Base-by-base conservation (phyloP, 1,140 invertebrate genomes). In the Papilio machaon region DNA sequence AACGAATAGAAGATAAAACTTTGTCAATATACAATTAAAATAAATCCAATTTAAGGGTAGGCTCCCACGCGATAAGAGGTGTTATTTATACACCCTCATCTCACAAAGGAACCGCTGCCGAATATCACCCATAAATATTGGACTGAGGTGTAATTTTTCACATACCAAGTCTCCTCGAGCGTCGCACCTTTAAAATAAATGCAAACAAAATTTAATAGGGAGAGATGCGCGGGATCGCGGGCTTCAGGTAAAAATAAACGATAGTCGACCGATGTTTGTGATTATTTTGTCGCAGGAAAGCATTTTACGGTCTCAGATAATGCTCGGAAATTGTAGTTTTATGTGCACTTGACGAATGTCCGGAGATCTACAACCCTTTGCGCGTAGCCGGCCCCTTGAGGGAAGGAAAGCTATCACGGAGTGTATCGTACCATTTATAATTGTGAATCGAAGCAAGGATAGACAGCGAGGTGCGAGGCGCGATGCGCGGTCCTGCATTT, bases 81-180 rank as follows among this genome's bases (percentile, higher is more conserved):
- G 93, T 94, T 94, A 94, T 94, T 94, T 94, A 94, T 94, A 94
- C 91, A 93, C 91, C 90, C 91, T 91, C 92, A 89, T 91, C 89
- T 86, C 86, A 94, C 93, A 94, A 94, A 94, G 93, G 92, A 89
- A 91, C 93, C 93, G 92, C 93, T 93, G 92, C 92, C 93, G 92
- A 94, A 94, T 94, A 94, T 94, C 92, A 93, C 88, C 92, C 93
- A 94, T 94, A 94, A 94, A 94, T 94, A 94, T 94, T 94, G 93
- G 92, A 86, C 90, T 93, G 91, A 94, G 92, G 93, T 94, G 93
- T 94, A 94, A 94, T 94, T 94, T 94, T 94, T 94, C 93, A 94
- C 93, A 94, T 94, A 94, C 93, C 93, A 91, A 88, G 89, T 91
- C 91, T 90, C 83, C 85, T 89, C 90, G 91, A 89, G 90, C 91